These are phyloP conservation scores for Drosophila silvestris DNA, from an alignment of 2,888 invertebrate species.

Conservation along the genomic window DNA sequence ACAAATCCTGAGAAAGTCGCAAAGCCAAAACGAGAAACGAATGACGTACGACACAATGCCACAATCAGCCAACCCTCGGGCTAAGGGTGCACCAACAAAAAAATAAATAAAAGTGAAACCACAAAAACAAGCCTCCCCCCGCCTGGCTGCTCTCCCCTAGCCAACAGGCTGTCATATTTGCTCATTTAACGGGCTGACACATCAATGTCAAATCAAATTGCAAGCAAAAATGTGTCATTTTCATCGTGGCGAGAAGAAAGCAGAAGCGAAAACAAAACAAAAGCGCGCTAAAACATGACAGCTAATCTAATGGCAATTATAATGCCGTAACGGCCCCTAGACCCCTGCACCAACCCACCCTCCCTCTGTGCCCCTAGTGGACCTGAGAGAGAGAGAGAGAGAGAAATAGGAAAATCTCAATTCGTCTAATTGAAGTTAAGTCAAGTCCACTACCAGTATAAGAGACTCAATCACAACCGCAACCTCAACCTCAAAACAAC, in stretches of 20 bases:
- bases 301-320: constrained; percentile 82
- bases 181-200: constrained; percentile 83
- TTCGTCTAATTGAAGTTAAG: constrained; percentile 81
- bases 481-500: constrained; percentile 8
- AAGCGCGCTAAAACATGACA: constrained; percentile 76
- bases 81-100: constrained; percentile 37
- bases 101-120: constrained; percentile 28
- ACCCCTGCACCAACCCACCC: neutral
- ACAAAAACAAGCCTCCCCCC: constrained; percentile 55
- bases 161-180: constrained; percentile 69
- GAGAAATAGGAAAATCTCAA: constrained; percentile 58
- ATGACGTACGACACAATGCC: constrained; percentile 55
- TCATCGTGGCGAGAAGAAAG: constrained; percentile 58
- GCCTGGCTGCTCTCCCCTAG: too few species aligned
- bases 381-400: constrained; percentile 10
- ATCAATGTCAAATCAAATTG: constrained; percentile 83
- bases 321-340: constrained; percentile 53
- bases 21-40: constrained; percentile 12
- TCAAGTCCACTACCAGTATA: constrained; percentile 24
- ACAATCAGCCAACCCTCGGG: constrained; percentile 54
- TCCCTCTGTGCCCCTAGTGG: constrained; percentile 17
- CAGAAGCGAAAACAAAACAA: constrained; percentile 38
- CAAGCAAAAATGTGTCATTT: constrained; percentile 71
- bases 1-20: constrained; percentile 79
- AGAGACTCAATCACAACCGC: neutral